These are phyloP conservation scores for Autographa pulchrina DNA, from an alignment of 2,888 invertebrate species.

Conservation along the genomic window DNA sequence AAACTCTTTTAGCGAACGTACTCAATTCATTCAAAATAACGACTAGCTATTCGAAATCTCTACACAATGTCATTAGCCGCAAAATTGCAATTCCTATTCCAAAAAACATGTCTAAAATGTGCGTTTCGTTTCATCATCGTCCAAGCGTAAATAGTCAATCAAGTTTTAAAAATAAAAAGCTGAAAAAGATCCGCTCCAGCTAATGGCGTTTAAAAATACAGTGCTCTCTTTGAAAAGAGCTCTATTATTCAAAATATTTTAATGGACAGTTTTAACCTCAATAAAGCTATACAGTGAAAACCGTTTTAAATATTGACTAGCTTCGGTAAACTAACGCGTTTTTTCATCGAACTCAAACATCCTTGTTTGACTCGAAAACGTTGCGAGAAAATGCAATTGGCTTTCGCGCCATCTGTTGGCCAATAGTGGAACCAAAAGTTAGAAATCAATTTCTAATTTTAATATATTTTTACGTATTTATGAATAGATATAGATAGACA, in stretches of 20 bases:
- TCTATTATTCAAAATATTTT: constrained; percentile 77
- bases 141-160: constrained; percentile 62
- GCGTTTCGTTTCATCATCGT: neutral
- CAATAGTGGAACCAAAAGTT: neutral
- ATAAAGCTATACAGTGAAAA: constrained; percentile 53
- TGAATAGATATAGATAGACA: no score
- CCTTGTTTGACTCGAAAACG: constrained; percentile 12
- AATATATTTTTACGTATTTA: no score
- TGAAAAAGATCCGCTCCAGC: constrained; percentile 59
- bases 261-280: constrained; percentile 68
- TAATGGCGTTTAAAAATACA: constrained; percentile 78
- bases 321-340: constrained; percentile 31
- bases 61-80: neutral
- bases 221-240: constrained; percentile 64
- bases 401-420: neutral
- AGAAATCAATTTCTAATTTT: neutral
- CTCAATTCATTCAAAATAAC: no score
- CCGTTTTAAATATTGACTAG: constrained; percentile 58
- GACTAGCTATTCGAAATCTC: neutral
- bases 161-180: constrained; percentile 61
- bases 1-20: no score
- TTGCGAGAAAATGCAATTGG: neutral
- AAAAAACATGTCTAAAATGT: neutral
- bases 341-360: constrained; percentile 27
- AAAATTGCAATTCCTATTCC: neutral